phyloP scores from a whole-genome alignment of 2,113 vertebrate genomes.

The Elaphurus davidianus region DNA sequence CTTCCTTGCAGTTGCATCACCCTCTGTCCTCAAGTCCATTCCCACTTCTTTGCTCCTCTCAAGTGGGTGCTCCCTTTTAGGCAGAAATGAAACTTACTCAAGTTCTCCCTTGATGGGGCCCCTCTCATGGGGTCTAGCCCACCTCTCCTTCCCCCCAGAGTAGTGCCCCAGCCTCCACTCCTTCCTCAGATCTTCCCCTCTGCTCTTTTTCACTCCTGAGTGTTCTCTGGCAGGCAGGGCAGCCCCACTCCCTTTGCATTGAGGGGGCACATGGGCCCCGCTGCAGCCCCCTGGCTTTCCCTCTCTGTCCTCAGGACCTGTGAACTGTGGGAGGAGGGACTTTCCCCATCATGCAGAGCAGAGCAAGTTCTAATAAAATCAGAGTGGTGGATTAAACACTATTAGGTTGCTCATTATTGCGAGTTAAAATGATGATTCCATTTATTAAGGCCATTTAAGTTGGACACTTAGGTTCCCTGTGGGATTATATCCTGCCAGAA shows the following conservation, averaged over 20 bases:
- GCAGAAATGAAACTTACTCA: background rate
- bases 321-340: background rate
- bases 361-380: background rate
- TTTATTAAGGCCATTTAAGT: background rate
- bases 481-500: background rate
- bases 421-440: background rate
- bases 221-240: background rate
- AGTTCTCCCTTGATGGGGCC: background rate
- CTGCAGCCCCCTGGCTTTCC: too few species aligned
- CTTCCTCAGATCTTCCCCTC: too few species aligned
- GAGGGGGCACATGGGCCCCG: background rate
- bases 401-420: background rate
- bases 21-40: background rate
- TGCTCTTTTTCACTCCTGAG: background rate
- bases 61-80: background rate
- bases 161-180: background rate
- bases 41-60: background rate
- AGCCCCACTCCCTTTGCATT: background rate
- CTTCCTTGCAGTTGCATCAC: background rate
- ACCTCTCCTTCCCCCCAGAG: background rate
- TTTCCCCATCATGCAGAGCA: background rate
- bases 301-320: background rate
- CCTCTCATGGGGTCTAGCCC: background rate
- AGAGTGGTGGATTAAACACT: background rate
- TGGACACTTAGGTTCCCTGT: background rate